Base-by-base conservation (phyloP, 2,113 vertebrate species). In the Ornithorhynchus anatinus region DNA sequence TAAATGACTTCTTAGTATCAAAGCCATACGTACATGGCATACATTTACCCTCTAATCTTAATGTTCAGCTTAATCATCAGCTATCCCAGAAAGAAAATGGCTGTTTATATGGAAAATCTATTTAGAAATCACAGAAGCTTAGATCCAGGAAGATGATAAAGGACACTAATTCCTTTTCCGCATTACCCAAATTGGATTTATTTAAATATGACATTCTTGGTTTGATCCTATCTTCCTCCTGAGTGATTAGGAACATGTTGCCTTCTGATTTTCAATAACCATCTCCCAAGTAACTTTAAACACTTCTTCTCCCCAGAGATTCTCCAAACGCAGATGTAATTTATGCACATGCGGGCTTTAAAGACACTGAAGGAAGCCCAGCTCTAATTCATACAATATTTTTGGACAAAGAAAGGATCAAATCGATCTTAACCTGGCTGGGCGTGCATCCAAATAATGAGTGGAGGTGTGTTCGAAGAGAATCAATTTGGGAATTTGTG, bases 341-440 rank as follows among this genome's bases (percentile, higher is more conserved):
- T 76, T 73, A 67, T 59, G 50, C 70, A 61, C 53, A 80, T 64
- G 48, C 8, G 38, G 58, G 48, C 74, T 75, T 53, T 36, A 79
- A 69, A 48, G 50, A 36, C 11, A 62, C 8, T 74, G 62, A 68
- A 60, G 23, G 35, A 37, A 61, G 43, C 72, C 70, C 68, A 5
- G 15, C 70, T 85, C 75, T 86, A 38, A 64, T 82, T 89, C 75
- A 23, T 50, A 69, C 79, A 69, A 63, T 59, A 27, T 56, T 79
- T 65, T 76, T 64, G 45, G 39, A 58, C 52, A 56, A 45, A 13
- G 70, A 77, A 10, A 48, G 78, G 43, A 77, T 80, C 81, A 86
- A 88, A 77, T 47, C 79, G 58, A 32, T 51, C 88, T 87, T 85
- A 56, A 73, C 88, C 80, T 77, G 51, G 43, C 48, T 79, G 47